These are phyloP conservation scores for Isurus oxyrinchus DNA, from an alignment of 2,113 vertebrate species.

Conservation along the genomic window DNA sequence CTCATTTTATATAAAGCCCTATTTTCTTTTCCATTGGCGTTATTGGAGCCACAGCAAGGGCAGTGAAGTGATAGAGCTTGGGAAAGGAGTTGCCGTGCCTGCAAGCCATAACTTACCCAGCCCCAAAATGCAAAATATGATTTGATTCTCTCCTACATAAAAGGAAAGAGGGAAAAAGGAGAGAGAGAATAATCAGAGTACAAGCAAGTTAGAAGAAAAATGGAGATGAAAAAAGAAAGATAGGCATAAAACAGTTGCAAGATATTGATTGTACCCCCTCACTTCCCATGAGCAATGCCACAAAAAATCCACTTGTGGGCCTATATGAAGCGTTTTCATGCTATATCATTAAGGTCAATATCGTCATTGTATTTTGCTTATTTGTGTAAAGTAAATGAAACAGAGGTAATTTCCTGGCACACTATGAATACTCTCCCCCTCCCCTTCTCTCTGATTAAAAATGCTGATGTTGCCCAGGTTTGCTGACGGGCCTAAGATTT, in stretches of 20 bases:
- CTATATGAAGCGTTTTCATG: background rate
- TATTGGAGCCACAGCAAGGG: too few species aligned
- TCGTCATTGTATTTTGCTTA: too few species aligned
- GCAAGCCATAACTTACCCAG: background rate
- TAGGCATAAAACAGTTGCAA: too few species aligned
- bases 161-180: too few species aligned
- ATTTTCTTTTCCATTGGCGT: background rate
- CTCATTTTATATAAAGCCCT: background rate
- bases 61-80: background rate
- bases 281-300: too few species aligned
- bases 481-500: background rate
- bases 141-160: too few species aligned
- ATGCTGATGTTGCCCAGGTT: background rate
- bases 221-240: too few species aligned
- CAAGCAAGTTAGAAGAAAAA: too few species aligned
- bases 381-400: conserved; percentile 1
- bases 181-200: too few species aligned
- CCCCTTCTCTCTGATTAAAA: background rate
- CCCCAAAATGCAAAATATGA: too few species aligned
- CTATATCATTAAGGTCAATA: background rate
- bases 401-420: background rate
- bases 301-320: too few species aligned
- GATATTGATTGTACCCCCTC: too few species aligned
- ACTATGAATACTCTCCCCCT: background rate
- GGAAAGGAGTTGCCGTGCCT: background rate